Base-by-base conservation (phyloP, 1,140 invertebrate species). In the Calephelis virginiensis region DNA sequence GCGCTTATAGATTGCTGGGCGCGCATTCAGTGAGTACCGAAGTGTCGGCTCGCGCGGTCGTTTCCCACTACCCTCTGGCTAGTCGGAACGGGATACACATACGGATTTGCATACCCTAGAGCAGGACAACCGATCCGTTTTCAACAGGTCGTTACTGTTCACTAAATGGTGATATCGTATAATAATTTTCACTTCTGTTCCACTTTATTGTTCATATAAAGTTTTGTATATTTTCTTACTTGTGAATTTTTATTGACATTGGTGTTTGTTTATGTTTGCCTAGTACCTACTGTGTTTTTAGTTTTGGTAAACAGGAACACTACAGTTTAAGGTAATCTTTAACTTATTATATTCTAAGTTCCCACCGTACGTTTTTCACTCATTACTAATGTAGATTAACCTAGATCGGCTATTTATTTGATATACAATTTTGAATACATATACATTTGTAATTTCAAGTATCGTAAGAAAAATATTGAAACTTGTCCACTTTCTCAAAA, bases 61-160 rank as follows among this genome's bases (percentile, higher is more conserved):
- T 75, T 70, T 83, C 68, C 72, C 75, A 70, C 70, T 61, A 53
- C 66, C 61, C 69, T 68, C 73, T 65, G 53, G 50, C 46, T 66
- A 60, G 53, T 43, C 46, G 61, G 80, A 80, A 72, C 69, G 78
- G 81, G 84, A 89, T 72, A 73, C 67, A 76, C 45, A 84, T 83
- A 85, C 78, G 63, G 61, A 62, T 66, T 63, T 66, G 60, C 49
- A 66, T 50, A 63, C 38, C 78, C 48, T 64, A 80, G 84, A 88
- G 75, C 72, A 74, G 72, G 82, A 86, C 75, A 75, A 71, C 70
- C 75, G 61, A 67, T 64, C 67, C 76, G 68, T 77, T 87, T 87
- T 89, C 86, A 89, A 87, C 86, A 89, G 86, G 86, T 89, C 86
- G 85, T 85, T 89, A 86, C 81, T 86, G 82, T 83, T 84, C 28